Conservation (phyloP, 2,888 invertebrate genomes). For the Cryptocheilus praepositus region DNA sequence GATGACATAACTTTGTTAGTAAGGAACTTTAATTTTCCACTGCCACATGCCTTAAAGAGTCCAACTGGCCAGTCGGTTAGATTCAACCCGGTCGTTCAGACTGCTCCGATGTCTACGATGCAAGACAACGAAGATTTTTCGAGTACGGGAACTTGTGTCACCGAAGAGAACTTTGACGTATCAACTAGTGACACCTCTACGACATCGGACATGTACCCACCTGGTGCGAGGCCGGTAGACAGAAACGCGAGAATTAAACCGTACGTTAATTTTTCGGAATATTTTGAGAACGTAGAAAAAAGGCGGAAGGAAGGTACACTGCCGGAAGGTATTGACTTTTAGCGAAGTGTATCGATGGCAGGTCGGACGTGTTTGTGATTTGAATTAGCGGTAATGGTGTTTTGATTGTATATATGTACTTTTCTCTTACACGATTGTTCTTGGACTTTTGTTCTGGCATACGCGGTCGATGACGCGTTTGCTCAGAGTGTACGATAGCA, state of each 20-base stretch:
- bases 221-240: slow-evolving; percentile 76
- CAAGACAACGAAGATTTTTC: slow-evolving; percentile 53
- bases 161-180: slow-evolving; percentile 64
- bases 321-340: slow-evolving; percentile 79
- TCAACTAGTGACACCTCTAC: slow-evolving; percentile 72
- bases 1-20: slow-evolving; percentile 92
- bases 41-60: slow-evolving; percentile 80
- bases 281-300: slow-evolving; percentile 83
- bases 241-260: slow-evolving; percentile 84
- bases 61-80: slow-evolving; percentile 77
- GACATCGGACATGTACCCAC: slow-evolving; percentile 68
- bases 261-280: slow-evolving; percentile 91
- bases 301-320: slow-evolving; percentile 81
- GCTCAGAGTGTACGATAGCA: too few species aligned
- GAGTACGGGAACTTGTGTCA: slow-evolving; percentile 50
- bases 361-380: too few species aligned
- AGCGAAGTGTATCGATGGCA: slow-evolving; percentile 10
- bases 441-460: too few species aligned
- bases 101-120: slow-evolving; percentile 63
- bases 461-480: too few species aligned
- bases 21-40: slow-evolving; percentile 88
- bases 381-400: too few species aligned
- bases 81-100: slow-evolving; percentile 80
- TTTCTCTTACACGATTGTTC: background rate
- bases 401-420: slow-evolving; percentile 16